A percentile compares a stretch with the other conserved stretches of the same genome.
These are phyloP conservation scores for Trypoxylon attenuatum DNA, from an alignment of 2,888 invertebrate genomes.

Conservation along the genomic window DNA sequence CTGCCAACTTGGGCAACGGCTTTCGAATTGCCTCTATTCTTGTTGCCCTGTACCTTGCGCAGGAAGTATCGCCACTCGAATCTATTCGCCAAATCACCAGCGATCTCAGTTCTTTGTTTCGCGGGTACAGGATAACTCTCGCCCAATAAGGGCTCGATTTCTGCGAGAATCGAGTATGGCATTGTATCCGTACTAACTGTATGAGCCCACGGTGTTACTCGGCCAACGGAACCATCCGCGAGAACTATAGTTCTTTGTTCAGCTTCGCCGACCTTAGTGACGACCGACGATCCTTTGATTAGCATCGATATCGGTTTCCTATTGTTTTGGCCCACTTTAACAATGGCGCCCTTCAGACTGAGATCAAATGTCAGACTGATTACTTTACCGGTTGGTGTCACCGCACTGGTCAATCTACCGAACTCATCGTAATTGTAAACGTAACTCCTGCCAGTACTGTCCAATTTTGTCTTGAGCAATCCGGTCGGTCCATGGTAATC, in stretches of 20 bases:
- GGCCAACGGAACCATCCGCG: conserved; percentile 88
- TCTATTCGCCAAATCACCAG: conserved; percentile 92
- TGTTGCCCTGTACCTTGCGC: conserved; percentile 80
- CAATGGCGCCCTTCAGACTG: conserved; percentile 92
- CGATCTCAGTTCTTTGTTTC: conserved; percentile 91
- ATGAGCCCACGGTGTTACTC: conserved; percentile 90
- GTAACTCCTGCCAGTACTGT: conserved; percentile 92
- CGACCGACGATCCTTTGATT: conserved; percentile 90
- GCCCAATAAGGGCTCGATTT: conserved; percentile 89
- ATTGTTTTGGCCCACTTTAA: conserved; percentile 88
- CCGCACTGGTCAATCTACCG: conserved; percentile 91
- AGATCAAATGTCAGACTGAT: conserved; percentile 91
- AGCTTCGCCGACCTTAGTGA: conserved; percentile 87
- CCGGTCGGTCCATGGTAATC: conserved; percentile 95
- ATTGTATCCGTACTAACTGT: conserved; percentile 92
- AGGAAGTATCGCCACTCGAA: conserved; percentile 98
- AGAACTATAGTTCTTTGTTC: conserved; percentile 87
- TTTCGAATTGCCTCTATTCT: conserved; percentile 76
- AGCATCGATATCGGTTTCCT: conserved; percentile 89
- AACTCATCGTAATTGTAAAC: conserved; percentile 97
- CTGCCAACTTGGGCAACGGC: conserved; percentile 89
- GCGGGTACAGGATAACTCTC: conserved; percentile 95
- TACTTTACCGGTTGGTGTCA: conserved; percentile 96
- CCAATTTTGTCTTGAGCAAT: conserved; percentile 89
- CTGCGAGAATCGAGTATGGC: conserved; percentile 92